Evolutionary conservation across 2,888 invertebrate genomes (phyloP).

Genomic region (Calameuta idolon): DNA sequence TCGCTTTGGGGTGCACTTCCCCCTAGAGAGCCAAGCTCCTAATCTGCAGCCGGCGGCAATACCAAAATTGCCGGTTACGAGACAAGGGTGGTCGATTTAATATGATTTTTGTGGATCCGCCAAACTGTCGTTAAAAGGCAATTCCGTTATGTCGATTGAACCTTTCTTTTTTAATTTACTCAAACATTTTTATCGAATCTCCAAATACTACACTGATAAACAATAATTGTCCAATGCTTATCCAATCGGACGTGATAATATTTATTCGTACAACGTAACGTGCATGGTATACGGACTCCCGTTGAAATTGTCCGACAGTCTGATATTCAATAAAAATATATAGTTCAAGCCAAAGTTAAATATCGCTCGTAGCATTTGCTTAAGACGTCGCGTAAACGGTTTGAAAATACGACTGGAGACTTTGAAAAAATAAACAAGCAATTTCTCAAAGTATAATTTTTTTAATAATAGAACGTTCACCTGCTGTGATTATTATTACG

Average conservation of each 20-base stretch:
- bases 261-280: not conserved
- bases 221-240: not conserved
- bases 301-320: not conserved
- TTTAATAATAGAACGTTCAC: not conserved
- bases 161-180: not conserved
- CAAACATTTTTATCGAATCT: not conserved
- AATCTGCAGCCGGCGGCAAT: conserved; percentile 61
- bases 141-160: not conserved
- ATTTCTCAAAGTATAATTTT: not conserved
- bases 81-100: conserved; percentile 33
- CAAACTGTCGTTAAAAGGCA: not conserved
- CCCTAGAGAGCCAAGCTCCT: conserved; percentile 50
- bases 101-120: conserved; percentile 13
- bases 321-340: not conserved
- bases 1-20: conserved; percentile 49
- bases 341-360: not conserved
- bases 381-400: not conserved
- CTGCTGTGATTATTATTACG: not conserved
- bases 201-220: not conserved
- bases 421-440: not conserved
- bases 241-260: not conserved
- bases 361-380: not conserved
- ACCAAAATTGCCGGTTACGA: conserved; percentile 56
- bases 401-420: not conserved
- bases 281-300: not conserved